Evolutionary conservation across 2,888 invertebrate species (phyloP).

Genomic region (Campoplex capitator): DNA sequence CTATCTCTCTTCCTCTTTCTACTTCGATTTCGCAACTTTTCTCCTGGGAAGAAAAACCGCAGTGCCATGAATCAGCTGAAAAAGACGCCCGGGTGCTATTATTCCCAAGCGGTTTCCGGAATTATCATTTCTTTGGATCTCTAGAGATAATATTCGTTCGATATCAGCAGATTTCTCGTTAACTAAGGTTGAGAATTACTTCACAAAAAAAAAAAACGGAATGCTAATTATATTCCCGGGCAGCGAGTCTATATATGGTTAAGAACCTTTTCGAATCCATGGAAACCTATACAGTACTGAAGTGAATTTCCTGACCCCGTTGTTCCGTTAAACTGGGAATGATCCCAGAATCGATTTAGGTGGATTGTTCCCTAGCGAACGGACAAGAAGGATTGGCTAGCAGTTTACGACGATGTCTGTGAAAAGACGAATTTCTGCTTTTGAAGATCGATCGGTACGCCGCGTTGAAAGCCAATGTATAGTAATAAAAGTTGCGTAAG

Average conservation of each 20-base stretch:
- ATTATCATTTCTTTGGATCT: slow-evolving; percentile 15
- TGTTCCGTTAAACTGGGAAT: slow-evolving; percentile 6
- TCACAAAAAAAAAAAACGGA: background rate
- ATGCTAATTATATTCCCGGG: background rate
- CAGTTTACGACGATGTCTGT: slow-evolving; percentile 29
- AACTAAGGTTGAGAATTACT: background rate
- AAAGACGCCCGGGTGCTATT: slow-evolving; percentile 68
- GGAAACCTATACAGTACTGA: background rate
- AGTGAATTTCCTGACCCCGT: background rate
- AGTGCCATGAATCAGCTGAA: slow-evolving; percentile 56
- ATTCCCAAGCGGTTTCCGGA: slow-evolving; percentile 46
- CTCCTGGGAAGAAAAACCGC: slow-evolving; percentile 38
- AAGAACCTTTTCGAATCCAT: background rate
- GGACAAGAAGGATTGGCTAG: slow-evolving; percentile 11
- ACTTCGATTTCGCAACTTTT: slow-evolving; percentile 27
- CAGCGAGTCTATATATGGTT: background rate
- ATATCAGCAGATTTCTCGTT: background rate
- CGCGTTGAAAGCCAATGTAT: slow-evolving; percentile 20
- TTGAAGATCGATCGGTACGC: slow-evolving; percentile 62
- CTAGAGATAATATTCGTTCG: background rate
- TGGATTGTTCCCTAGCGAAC: slow-evolving; percentile 5
- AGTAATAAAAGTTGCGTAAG: slow-evolving; percentile 5
- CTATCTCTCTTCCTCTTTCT: slow-evolving; percentile 10
- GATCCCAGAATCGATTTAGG: slow-evolving; percentile 7
- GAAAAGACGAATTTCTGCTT: slow-evolving; percentile 52